Evolutionary conservation across 2,113 vertebrate species (phyloP).

Genomic region (Neodontobutis hainanensis): DNA sequence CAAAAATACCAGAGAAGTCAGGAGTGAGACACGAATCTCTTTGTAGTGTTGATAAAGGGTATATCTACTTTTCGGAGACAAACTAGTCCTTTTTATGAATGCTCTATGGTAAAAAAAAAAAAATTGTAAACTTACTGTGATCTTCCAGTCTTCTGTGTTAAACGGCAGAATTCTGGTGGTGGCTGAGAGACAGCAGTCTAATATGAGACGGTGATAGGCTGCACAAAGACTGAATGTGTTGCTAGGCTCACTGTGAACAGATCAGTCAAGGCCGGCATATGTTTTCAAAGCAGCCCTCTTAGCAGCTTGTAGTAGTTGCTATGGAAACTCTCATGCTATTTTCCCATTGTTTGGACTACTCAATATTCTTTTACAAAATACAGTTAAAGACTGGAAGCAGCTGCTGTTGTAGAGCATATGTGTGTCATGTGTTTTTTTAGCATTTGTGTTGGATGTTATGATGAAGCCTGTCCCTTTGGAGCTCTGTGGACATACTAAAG

Average conservation of each 20-base stretch:
- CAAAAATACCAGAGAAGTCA: too few species aligned
- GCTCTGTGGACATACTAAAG: too few species aligned
- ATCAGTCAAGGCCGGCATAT: constrained; percentile 80
- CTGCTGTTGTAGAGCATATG: background rate
- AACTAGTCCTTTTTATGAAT: background rate
- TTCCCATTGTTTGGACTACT: constrained; percentile 72
- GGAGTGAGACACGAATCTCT: too few species aligned
- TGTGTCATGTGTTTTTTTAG: too few species aligned
- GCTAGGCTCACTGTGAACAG: constrained; percentile 76
- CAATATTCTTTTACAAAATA: constrained; percentile 55
- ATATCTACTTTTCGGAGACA: too few species aligned
- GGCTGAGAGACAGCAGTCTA: constrained; percentile 51
- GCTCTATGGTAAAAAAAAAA: too few species aligned
- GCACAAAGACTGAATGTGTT: constrained; percentile 67
- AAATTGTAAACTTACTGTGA: too few species aligned
- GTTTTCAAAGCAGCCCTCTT: constrained; percentile 78
- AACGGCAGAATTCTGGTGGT: background rate
- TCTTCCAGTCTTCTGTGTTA: too few species aligned
- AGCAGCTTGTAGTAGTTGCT: constrained; percentile 79
- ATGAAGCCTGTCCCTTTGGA: background rate
- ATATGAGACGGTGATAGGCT: constrained; percentile 65
- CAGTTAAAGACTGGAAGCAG: too few species aligned
- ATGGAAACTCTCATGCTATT: constrained; percentile 80
- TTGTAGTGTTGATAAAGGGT: too few species aligned
- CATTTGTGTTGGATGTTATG: background rate